A percentile compares a stretch with the other conserved stretches of the same genome.
These are phyloP conservation scores for Palaemon carinicauda DNA, from an alignment of 1,140 invertebrate genomes.

Conservation along the genomic window DNA sequence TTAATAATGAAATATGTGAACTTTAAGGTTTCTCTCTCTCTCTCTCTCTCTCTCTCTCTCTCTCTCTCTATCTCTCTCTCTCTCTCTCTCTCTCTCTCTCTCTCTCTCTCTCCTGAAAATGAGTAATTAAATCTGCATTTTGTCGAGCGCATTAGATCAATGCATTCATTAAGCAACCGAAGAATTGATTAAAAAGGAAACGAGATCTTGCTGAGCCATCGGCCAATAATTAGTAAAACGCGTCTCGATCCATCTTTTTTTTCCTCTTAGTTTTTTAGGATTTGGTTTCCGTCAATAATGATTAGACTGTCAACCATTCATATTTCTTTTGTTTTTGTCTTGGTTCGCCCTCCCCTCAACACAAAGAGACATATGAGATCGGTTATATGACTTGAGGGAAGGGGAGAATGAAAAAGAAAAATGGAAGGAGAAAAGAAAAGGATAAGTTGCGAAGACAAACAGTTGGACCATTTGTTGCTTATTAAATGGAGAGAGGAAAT, in stretches of 20 bases:
- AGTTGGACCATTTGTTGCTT: too few species aligned
- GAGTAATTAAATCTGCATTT: too few species aligned
- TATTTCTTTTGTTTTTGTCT: not conserved
- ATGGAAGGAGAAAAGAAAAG: not conserved
- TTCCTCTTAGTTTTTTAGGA: not conserved
- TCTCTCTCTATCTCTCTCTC: not conserved
- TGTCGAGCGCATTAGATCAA: too few species aligned
- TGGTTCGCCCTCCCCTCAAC: not conserved
- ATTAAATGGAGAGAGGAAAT: too few species aligned
- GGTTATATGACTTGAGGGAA: not conserved
- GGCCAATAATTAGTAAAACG: too few species aligned
- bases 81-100: conserved; percentile 9
- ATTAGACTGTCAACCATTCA: not conserved
- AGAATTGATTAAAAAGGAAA: too few species aligned
- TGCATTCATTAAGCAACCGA: too few species aligned
- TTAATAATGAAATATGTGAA: too few species aligned
- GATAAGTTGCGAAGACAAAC: too few species aligned
- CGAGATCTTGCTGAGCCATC: too few species aligned
- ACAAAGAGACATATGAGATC: too few species aligned
- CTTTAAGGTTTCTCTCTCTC: not conserved
- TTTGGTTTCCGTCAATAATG: not conserved
- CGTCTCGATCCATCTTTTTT: not conserved
- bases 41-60: conserved; percentile 4
- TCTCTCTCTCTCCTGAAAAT: not conserved
- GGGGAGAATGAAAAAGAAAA: not conserved